phyloP scores from a whole-genome alignment of 2,888 invertebrate genomes.

The Campaea margaritaria region DNA sequence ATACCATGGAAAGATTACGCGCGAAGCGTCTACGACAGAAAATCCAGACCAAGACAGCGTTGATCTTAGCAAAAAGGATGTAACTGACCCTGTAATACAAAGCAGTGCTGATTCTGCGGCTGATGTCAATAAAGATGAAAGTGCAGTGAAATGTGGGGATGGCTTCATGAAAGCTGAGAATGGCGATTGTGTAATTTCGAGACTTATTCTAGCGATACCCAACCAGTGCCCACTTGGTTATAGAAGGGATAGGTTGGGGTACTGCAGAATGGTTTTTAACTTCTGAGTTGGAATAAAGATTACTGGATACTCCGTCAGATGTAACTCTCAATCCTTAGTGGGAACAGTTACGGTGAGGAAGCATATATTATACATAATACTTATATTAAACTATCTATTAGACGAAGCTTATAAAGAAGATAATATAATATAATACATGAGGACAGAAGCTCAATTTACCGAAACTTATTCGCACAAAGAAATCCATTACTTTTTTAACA shows the following conservation, averaged over 20 bases:
- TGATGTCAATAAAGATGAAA: constrained; percentile 22
- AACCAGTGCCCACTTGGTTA: constrained; percentile 72
- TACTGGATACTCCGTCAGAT: background rate
- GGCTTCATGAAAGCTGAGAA: constrained; percentile 52
- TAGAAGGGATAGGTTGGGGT: constrained; percentile 64
- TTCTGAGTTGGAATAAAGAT: background rate
- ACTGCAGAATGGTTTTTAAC: constrained; percentile 60
- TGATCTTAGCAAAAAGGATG: constrained; percentile 14
- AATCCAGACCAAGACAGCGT: constrained; percentile 9
- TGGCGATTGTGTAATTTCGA: constrained; percentile 60
- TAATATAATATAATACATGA: no score
- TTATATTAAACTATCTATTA: no score
- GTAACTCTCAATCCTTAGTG: background rate
- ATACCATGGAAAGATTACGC: constrained; percentile 62
- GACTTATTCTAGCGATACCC: constrained; percentile 67
- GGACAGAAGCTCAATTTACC: no score
- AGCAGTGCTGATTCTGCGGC: constrained; percentile 16
- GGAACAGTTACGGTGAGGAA: no score
- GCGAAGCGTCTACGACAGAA: constrained; percentile 29
- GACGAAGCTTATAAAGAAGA: no score
- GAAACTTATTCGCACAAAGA: no score
- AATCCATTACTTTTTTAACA: no score
- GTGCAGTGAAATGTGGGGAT: constrained; percentile 52
- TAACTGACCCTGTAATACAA: background rate
- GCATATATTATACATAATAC: no score